phyloP scores from a whole-genome alignment of 2,113 vertebrate species.

The Pseudonaja textilis region DNA sequence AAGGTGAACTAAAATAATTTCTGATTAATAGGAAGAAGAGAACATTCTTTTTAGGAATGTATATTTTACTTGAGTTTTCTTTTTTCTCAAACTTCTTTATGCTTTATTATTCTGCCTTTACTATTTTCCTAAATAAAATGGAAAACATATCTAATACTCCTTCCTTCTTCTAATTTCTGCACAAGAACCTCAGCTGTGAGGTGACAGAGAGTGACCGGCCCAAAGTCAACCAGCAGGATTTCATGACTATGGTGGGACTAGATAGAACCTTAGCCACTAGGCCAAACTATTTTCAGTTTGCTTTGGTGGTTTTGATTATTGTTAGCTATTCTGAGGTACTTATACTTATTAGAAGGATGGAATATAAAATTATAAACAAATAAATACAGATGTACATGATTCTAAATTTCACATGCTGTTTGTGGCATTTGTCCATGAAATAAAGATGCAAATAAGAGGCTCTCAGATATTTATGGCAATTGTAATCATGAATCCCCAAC shows the following conservation, averaged over 20 bases:
- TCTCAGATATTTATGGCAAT: not conserved
- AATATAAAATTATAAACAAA: not conserved
- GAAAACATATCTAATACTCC: not conserved
- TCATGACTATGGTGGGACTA: not conserved
- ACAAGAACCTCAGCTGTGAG: not conserved
- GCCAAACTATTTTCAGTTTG: not conserved
- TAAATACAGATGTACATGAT: not conserved
- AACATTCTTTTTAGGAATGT: not conserved
- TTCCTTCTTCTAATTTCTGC: not conserved
- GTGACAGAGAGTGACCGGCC: not conserved
- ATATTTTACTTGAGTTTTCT: not conserved
- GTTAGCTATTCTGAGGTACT: not conserved
- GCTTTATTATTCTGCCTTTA: not conserved
- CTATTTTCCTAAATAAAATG: not conserved
- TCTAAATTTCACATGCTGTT: not conserved
- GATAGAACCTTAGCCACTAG: not conserved
- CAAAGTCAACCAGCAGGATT: not conserved
- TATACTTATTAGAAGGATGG: not conserved
- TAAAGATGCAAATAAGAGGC: not conserved
- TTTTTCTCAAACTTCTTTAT: not conserved
- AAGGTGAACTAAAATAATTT: not conserved
- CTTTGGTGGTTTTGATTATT: not conserved
- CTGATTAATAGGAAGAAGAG: not conserved
- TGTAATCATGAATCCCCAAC: not conserved
- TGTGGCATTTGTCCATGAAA: not conserved